A percentile compares a stretch with the other conserved stretches of the same genome.
Conservation (phyloP, 30 jellyfish, hydroid and myxozoan genomes). For the Aurelia sp. region DNA sequence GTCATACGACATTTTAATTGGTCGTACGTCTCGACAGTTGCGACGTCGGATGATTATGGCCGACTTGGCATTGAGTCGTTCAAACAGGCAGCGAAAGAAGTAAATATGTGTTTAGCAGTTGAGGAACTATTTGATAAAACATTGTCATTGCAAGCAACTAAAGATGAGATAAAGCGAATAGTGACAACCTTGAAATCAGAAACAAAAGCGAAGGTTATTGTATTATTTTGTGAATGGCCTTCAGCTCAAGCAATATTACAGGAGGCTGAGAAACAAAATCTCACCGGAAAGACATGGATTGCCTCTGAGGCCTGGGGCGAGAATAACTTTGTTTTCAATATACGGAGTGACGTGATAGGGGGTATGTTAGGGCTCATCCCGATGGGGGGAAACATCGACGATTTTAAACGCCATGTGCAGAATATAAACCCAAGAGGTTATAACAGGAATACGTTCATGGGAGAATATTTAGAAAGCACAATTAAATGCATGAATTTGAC, state of each 20-base stretch:
- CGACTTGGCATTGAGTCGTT: constrained; percentile 80
- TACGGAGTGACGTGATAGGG: constrained; percentile 49
- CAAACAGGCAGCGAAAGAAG: constrained; percentile 41
- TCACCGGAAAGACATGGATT: constrained; percentile 74
- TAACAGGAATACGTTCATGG: constrained; percentile 44
- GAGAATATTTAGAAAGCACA: constrained; percentile 40
- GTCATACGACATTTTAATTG: constrained; percentile 67
- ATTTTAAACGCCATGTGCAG: constrained; percentile 27
- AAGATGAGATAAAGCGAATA: constrained; percentile 37
- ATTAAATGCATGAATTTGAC: constrained; percentile 32
- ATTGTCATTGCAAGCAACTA: constrained; percentile 29
- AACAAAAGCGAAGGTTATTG: constrained; percentile 52
- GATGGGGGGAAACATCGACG: constrained; percentile 31
- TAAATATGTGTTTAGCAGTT: constrained; percentile 58
- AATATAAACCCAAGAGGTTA: constrained; percentile 28
- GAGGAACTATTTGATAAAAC: constrained; percentile 60
- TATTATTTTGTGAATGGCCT: constrained; percentile 68
- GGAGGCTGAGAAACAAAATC: constrained; percentile 70
- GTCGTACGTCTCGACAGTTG: constrained; percentile 87
- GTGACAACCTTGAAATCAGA: constrained; percentile 48
- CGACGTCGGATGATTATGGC: constrained; percentile 91
- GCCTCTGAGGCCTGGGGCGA: constrained; percentile 89
- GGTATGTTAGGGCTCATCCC: constrained; percentile 81
- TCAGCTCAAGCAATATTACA: constrained; percentile 72
- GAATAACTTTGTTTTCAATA: constrained; percentile 39